Evolutionary conservation across 2,113 vertebrate species (phyloP).

Genomic region (Tor tambroides): DNA sequence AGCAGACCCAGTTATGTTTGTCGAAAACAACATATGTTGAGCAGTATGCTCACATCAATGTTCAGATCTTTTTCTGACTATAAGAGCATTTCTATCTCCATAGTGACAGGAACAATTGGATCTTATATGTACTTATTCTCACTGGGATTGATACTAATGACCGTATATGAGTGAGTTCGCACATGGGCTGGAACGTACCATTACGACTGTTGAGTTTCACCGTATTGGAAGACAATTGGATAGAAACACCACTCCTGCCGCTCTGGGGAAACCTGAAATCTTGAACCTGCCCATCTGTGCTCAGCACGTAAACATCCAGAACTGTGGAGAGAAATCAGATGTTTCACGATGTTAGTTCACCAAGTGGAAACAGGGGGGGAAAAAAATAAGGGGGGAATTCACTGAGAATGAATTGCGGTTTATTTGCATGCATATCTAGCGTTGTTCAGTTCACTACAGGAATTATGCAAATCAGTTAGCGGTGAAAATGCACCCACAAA

Average conservation of each 20-base stretch:
- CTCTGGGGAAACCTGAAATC: conserved; percentile 97
- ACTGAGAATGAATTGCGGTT: background rate
- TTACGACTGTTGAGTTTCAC: conserved; percentile 99
- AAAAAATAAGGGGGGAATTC: background rate
- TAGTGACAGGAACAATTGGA: conserved; percentile 42
- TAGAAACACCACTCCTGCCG: conserved; percentile 89
- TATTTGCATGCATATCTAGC: conserved; percentile 24
- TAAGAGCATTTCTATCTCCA: conserved; percentile 8
- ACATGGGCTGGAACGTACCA: conserved; percentile 76
- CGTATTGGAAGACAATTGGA: conserved; percentile 95
- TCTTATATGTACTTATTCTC: conserved; percentile 37
- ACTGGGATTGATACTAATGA: conserved; percentile 6
- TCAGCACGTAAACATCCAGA: conserved; percentile 95
- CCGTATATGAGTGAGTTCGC: background rate
- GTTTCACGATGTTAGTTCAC: conserved; percentile 27
- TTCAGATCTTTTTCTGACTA: conserved; percentile 6
- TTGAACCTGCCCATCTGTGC: conserved; percentile 96
- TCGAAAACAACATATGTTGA: conserved; percentile 43
- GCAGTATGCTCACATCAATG: conserved; percentile 31
- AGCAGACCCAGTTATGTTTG: background rate
- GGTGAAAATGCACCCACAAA: background rate
- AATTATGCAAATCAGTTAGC: conserved; percentile 1
- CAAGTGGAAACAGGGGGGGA: background rate
- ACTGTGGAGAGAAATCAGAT: conserved; percentile 73
- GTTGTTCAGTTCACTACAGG: conserved; percentile 7